Evolutionary conservation across 2,797 vertebrate genomes (phyloP), one percentile per base, ranked within the genome.

Genomic region (Periophthalmus magnuspinnatus): DNA sequence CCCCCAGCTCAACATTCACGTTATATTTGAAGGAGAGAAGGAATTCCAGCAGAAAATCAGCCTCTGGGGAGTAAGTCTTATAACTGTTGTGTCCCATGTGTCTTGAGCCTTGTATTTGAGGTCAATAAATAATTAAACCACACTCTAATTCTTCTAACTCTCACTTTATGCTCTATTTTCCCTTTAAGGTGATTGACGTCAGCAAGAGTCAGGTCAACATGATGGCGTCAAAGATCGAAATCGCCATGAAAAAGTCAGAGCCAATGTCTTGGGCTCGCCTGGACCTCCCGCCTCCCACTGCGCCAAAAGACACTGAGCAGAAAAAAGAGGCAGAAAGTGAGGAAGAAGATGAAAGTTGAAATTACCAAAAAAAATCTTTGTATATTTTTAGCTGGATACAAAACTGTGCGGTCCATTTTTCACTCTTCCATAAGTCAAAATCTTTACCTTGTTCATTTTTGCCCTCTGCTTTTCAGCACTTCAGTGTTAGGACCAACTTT

Each of bases 11-110:
- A 93, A 96, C 88, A 96, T 99, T 50, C 94, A 94, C 68, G 91
- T 99, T 76, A 87, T 96, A 76, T 99, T 99, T 90, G 97, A 99
- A 83, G 95, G 96, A 64, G 96, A 98, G 75, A 98, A 99, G 77
- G 95, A 97, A 81, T 99, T 99, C 91, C 91, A 94, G 86, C 95
- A 94, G 85, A 94, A 92, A 71, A 93, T 99, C 81, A 95, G 89
- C 83, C 91, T 99, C 82, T 99, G 97, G 97, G 96, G 97, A 72
- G 98, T 99, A 94, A 98, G 97, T 97, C 61, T 21, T 41, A 0
- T 48, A 22, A 45, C 32, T 41, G 8, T 9, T 21, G 45, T 21
- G 19, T 21, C 1, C 1, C 33, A 16, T 54, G 48, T n/a, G 36
- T 60, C 45, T 79, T 5, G 63, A 8, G 28, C 22, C 19, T 17